Evolutionary conservation across 2,797 vertebrate genomes (phyloP), one percentile per base, ranked within the genome.

Genomic region (Semotilus atromaculatus): DNA sequence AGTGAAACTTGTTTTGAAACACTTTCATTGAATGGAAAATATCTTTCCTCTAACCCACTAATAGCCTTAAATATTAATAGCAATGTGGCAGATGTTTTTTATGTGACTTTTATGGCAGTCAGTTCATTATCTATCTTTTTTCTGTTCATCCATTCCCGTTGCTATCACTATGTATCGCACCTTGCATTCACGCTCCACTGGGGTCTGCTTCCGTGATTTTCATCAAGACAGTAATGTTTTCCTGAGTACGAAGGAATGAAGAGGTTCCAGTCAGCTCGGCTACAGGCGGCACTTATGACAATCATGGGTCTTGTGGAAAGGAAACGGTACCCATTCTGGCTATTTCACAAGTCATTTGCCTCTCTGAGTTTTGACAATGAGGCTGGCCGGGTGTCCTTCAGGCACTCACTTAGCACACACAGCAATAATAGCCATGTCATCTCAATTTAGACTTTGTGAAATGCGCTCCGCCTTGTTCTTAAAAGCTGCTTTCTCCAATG

Each of bases 311-410:
- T 87, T 60, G 5, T 43, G 71, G 36, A 34, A 77, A 67, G 66
- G 79, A 84, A 79, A 38, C 5, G 36, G 26, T 51, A 14, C 36
- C n/a, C 53, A 34, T 84, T 79, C 74, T 48, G 31, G 84, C 60
- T 13, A 76, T 89, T 88, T 84, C 67, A 45, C 68, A 88, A 85
- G 68, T 80, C 43, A 81, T 88, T 86, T 89, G 64, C 72, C 64
- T 43, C 53, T 66, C 66, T 72, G 62, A 76, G 81, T 82, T 80
- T 83, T 81, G 55, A 86, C 75, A 87, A 58, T 64, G 79, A 85
- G 53, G 67, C 66, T 45, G 81, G 53, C 34, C 62, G 29, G 51
- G 40, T 78, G 86, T 73, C 38, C 75, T 84, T 81, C 75, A 53
- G 81, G 36, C 73, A 62, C 38, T 60, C 77, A 84, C 62, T 87